A percentile compares a stretch with the other conserved stretches of the same genome.
These are phyloP conservation scores for Oceanodroma leucorhoa DNA, from an alignment of 2,797 vertebrate genomes.

Conservation along the genomic window DNA sequence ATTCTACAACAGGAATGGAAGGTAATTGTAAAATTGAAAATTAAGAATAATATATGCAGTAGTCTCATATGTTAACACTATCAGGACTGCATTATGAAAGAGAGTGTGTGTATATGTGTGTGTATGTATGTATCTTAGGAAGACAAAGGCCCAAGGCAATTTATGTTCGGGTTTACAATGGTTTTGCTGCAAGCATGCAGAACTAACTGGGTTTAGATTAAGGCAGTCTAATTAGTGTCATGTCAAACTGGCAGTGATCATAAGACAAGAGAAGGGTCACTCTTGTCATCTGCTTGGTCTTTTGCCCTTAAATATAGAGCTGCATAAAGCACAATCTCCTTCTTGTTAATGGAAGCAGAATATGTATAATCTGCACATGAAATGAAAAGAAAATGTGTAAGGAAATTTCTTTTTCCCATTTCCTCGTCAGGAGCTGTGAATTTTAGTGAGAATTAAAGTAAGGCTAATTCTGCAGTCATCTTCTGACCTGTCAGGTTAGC, in stretches of 20 bases:
- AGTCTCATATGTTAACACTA: constrained; percentile 62
- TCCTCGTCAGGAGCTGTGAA: constrained; percentile 85
- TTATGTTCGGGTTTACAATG: constrained; percentile 79
- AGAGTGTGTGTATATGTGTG: background rate
- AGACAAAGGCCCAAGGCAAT: constrained; percentile 84
- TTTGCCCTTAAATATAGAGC: constrained; percentile 85
- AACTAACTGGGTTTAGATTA: constrained; percentile 86
- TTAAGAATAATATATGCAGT: constrained; percentile 51
- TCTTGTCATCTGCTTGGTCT: constrained; percentile 85
- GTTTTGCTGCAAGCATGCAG: constrained; percentile 82
- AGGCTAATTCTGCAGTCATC: constrained; percentile 85
- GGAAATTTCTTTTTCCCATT: constrained; percentile 82
- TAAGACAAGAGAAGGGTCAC: constrained; percentile 84
- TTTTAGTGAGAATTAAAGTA: constrained; percentile 86
- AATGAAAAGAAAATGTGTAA: constrained; percentile 82
- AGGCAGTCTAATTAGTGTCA: constrained; percentile 87
- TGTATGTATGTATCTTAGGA: constrained; percentile 54
- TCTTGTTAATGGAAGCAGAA: constrained; percentile 83
- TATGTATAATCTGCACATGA: constrained; percentile 85
- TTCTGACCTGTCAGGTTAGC: constrained; percentile 89
- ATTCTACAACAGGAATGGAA: constrained; percentile 45
- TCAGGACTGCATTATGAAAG: constrained; percentile 66
- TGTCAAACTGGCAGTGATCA: constrained; percentile 84
- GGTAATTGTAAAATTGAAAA: constrained; percentile 62
- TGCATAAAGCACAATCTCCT: constrained; percentile 81